phyloP scores from a whole-genome alignment of 2,113 vertebrate genomes.

The Lagopus leucura region DNA sequence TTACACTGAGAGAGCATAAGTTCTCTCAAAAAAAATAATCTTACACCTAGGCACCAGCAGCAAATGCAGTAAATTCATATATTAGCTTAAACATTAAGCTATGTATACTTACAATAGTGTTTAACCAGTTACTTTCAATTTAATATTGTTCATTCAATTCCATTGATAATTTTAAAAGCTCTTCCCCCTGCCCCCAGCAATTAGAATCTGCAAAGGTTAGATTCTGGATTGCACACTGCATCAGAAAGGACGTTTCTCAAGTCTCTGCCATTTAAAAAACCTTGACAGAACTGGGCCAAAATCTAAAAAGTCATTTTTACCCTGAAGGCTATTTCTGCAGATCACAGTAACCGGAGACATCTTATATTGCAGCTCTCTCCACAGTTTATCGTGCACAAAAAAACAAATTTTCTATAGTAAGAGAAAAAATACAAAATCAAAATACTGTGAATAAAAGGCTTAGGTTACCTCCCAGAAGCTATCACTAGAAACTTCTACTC shows the following conservation, averaged over 20 bases:
- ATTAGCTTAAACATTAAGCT: not conserved
- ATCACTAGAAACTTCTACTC: conserved; percentile 94
- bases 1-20: not conserved
- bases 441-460: not conserved
- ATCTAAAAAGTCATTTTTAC: not conserved
- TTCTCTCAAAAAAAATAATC: not conserved
- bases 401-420: not conserved
- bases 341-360: not conserved
- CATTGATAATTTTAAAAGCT: not conserved
- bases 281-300: not conserved
- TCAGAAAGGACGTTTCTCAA: not conserved
- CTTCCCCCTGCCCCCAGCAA: not conserved
- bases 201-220: not conserved
- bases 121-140: not conserved
- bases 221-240: not conserved
- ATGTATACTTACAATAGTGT: not conserved
- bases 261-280: not conserved
- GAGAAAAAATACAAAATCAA: not conserved
- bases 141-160: not conserved
- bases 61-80: not conserved
- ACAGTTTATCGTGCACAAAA: not conserved
- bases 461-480: conserved; percentile 97
- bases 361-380: not conserved
- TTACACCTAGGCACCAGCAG: not conserved
- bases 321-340: not conserved